Percentiles rank a stretch among this genome's conserved stretches.
These are phyloP conservation scores for Psylliodes chrysocephalus DNA, from an alignment of 2,888 invertebrate genomes.

Conservation along the genomic window DNA sequence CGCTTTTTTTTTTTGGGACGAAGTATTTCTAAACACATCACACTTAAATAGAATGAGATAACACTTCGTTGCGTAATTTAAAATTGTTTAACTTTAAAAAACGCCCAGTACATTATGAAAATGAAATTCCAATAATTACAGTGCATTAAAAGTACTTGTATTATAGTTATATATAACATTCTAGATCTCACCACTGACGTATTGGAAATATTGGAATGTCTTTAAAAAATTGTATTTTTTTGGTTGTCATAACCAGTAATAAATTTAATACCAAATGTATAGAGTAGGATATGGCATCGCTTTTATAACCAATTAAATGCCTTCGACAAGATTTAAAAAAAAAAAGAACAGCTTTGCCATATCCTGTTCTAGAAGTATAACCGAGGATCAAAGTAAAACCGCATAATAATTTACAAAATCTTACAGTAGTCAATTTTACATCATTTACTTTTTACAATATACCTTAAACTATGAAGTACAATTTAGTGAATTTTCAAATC, in stretches of 20 bases:
- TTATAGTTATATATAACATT: constrained; percentile 20
- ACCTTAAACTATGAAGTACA: background rate
- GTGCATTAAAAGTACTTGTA: constrained; percentile 21
- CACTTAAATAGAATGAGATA: too few species aligned
- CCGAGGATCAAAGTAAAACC: background rate
- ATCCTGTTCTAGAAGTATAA: background rate
- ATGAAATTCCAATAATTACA: constrained; percentile 14
- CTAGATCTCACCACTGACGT: constrained; percentile 27
- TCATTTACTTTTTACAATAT: background rate
- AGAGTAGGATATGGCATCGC: too few species aligned
- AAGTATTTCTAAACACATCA: too few species aligned
- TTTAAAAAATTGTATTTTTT: too few species aligned
- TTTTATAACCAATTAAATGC: too few species aligned
- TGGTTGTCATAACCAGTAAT: background rate
- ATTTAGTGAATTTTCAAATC: background rate
- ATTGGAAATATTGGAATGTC: constrained; percentile 21
- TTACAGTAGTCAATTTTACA: background rate
- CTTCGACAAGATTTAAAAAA: too few species aligned
- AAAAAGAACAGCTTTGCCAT: too few species aligned
- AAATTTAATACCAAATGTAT: background rate
- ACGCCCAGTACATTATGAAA: constrained; percentile 7
- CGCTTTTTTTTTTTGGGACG: too few species aligned
- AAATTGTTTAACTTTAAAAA: constrained; percentile 1
- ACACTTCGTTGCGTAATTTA: too few species aligned
- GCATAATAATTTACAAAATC: too few species aligned